These are phyloP conservation scores for Tiliacea aurago DNA, from an alignment of 2,888 invertebrate genomes.

Conservation along the genomic window DNA sequence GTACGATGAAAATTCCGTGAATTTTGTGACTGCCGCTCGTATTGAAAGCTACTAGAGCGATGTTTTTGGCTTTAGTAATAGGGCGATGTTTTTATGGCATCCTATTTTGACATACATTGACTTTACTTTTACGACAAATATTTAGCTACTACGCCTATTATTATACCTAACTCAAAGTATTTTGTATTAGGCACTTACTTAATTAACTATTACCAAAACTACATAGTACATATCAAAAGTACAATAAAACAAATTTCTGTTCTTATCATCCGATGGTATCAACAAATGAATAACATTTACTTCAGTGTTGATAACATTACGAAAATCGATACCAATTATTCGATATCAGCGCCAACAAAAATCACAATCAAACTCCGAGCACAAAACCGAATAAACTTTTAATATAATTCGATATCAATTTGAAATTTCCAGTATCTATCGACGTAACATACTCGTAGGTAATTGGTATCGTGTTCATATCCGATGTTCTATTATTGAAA, in stretches of 20 bases:
- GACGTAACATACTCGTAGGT: conserved; percentile 47
- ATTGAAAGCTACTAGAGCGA: conserved; percentile 23
- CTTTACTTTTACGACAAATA: not conserved
- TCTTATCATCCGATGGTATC: conserved; percentile 21
- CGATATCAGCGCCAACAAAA: conserved; percentile 55
- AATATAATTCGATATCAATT: conserved; percentile 62
- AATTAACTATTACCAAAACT: conserved; percentile 4
- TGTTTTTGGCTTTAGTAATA: conserved; percentile 20
- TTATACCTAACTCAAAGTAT: not conserved
- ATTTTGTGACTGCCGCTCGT: conserved; percentile 33
- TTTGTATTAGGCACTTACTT: not conserved
- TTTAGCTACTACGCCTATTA: not conserved
- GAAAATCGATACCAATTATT: conserved; percentile 59
- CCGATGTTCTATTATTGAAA: conserved; percentile 60
- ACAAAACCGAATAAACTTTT: conserved; percentile 56
- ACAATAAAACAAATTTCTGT: conserved; percentile 12
- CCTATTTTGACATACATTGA: not conserved
- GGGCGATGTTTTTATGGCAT: not conserved
- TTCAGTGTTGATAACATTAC: conserved; percentile 24
- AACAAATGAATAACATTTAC: conserved; percentile 31
- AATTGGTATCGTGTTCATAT: conserved; percentile 67
- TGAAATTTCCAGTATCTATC: conserved; percentile 58
- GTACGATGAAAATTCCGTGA: conserved; percentile 40
- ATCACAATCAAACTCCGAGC: conserved; percentile 52
- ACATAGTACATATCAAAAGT: conserved; percentile 2